Conservation (phyloP, 2,888 invertebrate species). For the Azorinus chamasolen region DNA sequence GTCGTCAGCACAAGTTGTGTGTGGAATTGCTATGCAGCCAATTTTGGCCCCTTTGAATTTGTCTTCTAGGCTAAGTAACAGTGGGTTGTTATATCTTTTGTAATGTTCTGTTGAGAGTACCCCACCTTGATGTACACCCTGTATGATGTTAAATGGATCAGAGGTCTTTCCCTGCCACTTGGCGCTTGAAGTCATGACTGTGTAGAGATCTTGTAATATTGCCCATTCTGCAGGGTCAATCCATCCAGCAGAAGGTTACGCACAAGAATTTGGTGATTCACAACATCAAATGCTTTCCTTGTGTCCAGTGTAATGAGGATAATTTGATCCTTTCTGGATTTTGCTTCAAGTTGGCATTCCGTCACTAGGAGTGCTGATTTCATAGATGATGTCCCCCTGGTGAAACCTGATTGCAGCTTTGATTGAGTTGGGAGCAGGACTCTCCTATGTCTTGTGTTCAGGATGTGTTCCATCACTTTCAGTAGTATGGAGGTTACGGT, state of each 20-base stretch:
- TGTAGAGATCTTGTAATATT: background rate
- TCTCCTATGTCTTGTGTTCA: constrained; percentile 3
- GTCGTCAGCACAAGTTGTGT: constrained; percentile 8
- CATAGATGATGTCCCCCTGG: constrained; percentile 6
- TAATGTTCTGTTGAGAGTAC: constrained; percentile 21
- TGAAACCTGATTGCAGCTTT: constrained; percentile 15
- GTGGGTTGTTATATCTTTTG: no score
- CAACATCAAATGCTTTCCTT: constrained; percentile 19
- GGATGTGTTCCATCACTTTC: constrained; percentile 7
- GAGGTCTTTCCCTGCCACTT: background rate
- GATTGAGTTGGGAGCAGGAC: background rate
- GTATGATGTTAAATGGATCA: background rate
- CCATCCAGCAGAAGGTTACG: constrained; percentile 1
- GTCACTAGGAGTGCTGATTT: background rate
- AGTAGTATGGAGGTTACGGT: background rate
- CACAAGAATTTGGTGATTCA: constrained; percentile 9
- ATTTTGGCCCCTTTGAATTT: constrained; percentile 6
- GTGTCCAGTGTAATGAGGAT: constrained; percentile 5
- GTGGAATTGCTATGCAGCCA: background rate
- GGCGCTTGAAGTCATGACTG: background rate
- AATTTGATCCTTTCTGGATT: background rate
- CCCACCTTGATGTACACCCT: constrained; percentile 18
- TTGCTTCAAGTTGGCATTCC: constrained; percentile 10
- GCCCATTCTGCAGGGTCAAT: background rate
- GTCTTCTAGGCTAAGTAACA: constrained; percentile 12